Percentiles rank a stretch among this genome's conserved stretches.
Conservation (phyloP, 2,888 invertebrate species). For the Linnaemya vulpina region DNA sequence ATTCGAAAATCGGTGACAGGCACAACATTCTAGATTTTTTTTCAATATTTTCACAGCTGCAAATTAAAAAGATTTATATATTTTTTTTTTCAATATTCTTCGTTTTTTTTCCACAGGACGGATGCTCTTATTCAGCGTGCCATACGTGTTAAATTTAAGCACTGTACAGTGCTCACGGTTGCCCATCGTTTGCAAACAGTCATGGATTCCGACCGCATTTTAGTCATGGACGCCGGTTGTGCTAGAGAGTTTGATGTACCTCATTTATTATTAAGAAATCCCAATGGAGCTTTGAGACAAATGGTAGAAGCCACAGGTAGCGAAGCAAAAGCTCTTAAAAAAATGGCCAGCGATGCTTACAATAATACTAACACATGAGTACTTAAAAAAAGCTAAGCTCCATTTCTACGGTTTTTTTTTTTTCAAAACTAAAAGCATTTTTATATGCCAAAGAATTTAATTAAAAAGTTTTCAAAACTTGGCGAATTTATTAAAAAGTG, state of each 20-base stretch:
- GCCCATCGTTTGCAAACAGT: slow-evolving; percentile 96
- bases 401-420: slow-evolving; percentile 14
- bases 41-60: not conserved
- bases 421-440: slow-evolving; percentile 8
- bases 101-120: slow-evolving; percentile 85
- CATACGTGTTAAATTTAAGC: slow-evolving; percentile 90
- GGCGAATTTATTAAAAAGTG: slow-evolving; percentile 44
- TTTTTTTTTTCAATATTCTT: slow-evolving; percentile 72
- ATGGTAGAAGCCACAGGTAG: slow-evolving; percentile 88
- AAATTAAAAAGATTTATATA: slow-evolving; percentile 8
- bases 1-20: no score
- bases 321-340: slow-evolving; percentile 83
- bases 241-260: slow-evolving; percentile 90
- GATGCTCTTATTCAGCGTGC: slow-evolving; percentile 93
- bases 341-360: slow-evolving; percentile 83
- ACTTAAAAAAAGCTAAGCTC: slow-evolving; percentile 11
- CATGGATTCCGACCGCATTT: slow-evolving; percentile 94
- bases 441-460: slow-evolving; percentile 43
- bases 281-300: slow-evolving; percentile 86
- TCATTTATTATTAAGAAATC: slow-evolving; percentile 85
- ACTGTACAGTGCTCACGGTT: slow-evolving; percentile 94
- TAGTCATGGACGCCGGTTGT: slow-evolving; percentile 93
- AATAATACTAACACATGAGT: slow-evolving; percentile 64
- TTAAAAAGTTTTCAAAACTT: slow-evolving; percentile 28
- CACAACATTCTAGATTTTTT: no score